Conservation (phyloP, 1,140 invertebrate species). For the Brachionus rotundiformis region DNA sequence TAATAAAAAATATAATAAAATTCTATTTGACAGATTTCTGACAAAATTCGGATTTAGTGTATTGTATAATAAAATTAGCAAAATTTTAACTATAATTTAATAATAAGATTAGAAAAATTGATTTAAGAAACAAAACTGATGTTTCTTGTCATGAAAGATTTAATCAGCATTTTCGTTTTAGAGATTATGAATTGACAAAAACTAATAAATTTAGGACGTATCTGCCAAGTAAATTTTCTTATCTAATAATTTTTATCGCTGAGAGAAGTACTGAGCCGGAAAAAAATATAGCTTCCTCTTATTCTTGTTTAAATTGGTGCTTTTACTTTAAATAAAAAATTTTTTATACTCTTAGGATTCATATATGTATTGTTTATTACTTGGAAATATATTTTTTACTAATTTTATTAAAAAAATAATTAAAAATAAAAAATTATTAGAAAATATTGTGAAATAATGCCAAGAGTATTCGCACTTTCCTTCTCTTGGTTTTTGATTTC, state of each 20-base stretch:
- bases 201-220: background rate
- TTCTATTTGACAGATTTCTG: background rate
- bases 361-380: background rate
- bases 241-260: background rate
- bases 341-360: background rate
- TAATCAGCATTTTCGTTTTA: background rate
- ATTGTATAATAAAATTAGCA: background rate
- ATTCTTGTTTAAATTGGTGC: background rate
- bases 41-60: background rate
- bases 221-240: background rate
- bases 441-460: background rate
- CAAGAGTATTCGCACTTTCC: background rate
- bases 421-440: background rate
- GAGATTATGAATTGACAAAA: background rate
- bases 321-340: background rate
- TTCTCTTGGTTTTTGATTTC: background rate
- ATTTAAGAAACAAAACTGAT: background rate
- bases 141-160: background rate
- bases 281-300: background rate
- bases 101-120: constrained; percentile 16
- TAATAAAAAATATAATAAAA: background rate
- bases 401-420: background rate
- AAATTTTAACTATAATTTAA: background rate
- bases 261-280: background rate
- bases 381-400: background rate